Evolutionary conservation across 1,140 invertebrate genomes (phyloP), one percentile per base, ranked within the genome.

Genomic region (Ceratina australensis): DNA sequence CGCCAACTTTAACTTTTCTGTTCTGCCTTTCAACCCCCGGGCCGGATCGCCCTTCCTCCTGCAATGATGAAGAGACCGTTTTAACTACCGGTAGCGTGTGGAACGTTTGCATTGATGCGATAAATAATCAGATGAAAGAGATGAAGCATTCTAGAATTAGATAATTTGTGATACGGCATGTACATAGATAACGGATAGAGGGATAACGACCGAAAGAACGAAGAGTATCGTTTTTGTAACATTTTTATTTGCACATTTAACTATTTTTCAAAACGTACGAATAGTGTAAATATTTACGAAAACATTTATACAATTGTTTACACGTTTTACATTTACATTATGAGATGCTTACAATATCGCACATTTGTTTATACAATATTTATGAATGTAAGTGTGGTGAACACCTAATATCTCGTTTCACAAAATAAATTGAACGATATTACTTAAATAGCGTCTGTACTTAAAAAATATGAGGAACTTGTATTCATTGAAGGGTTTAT

Each of bases 1-100:
- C 61, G 63, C 16, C 63, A 20, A 3, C 42, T 72, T 59, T 69
- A 24, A 60, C 52, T 73, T 26, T 52, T 47, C 54, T 50, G n/a
- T 79, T 50, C 57, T 42, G 12, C 18, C 7, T 20, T 15, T n/a
- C 64, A 50, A 33, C 49, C 56, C 64, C 42, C 20, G 1, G 3
- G n/a, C 10, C 47, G 12, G 1, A 10, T 52, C 18, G 4, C 0
- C n/a, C 1, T 50, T 50, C 24, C 20, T 2, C 2, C 24, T 22
- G 26, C 20, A 16, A 33, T 59, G 10, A 49, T 13, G 16, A 16
- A 5, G 20, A 67, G 24, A 61, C 47, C 26, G 7, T 28, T 61
- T 16, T 49, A 59, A 33, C 13, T 20, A 20, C 15, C 13, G 12
- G 42, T 56, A 3, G n/a, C 64, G 47, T 50, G 18, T 24, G 50